phyloP scores from a whole-genome alignment of 2,113 vertebrate species.

The Forbesichthys agassizii region DNA sequence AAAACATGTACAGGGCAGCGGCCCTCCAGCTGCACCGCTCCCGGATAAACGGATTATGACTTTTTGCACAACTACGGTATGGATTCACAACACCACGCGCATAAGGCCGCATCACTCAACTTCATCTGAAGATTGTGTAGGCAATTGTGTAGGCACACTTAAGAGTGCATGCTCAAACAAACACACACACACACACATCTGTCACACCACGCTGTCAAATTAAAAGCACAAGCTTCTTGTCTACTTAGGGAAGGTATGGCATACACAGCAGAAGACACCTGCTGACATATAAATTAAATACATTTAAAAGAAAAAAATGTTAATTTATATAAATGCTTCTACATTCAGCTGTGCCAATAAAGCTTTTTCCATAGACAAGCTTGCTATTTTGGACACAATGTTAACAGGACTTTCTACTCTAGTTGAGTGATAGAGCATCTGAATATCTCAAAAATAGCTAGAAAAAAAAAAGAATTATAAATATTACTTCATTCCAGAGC shows the following conservation, averaged over 20 bases:
- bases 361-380: constrained; percentile 55
- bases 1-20: too few relatives aligned
- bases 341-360: constrained; percentile 50
- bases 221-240: constrained; percentile 58
- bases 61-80: too few relatives aligned
- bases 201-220: constrained; percentile 46
- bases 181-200: constrained; percentile 42
- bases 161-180: constrained; percentile 59
- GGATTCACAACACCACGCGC: too few relatives aligned
- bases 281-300: constrained; percentile 33
- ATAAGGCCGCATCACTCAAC: too few relatives aligned
- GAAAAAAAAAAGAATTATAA: constrained; percentile 1
- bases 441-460: constrained; percentile 44
- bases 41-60: too few relatives aligned
- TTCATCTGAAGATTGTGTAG: not conserved
- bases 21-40: too few relatives aligned
- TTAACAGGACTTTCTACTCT: constrained; percentile 20
- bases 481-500: constrained; percentile 32
- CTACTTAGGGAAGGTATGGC: constrained; percentile 64
- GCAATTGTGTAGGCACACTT: not conserved
- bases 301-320: not conserved
- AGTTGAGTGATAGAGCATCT: constrained; percentile 58
- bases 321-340: constrained; percentile 28
- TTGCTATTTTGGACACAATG: constrained; percentile 5
- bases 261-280: constrained; percentile 59